Evolutionary conservation across 2,797 vertebrate genomes (phyloP).

Genomic region (Gastrophryne carolinensis): DNA sequence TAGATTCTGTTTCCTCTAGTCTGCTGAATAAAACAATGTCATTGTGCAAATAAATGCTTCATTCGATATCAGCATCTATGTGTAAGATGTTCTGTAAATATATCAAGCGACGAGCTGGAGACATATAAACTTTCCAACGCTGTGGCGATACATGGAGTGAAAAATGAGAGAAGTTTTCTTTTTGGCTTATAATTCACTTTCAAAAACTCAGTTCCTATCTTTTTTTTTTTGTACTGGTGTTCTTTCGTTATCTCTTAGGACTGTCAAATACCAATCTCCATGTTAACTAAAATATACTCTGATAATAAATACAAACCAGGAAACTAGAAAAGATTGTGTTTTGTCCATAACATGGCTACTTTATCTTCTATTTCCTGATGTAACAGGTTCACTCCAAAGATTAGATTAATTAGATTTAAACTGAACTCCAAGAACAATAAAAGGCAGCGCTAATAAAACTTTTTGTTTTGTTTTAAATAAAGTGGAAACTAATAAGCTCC

Average conservation of each 20-base stretch:
- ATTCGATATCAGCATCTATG: conserved; percentile 16
- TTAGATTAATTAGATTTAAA: too few species aligned
- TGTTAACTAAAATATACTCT: background rate
- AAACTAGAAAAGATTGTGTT: too few species aligned
- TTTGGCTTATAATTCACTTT: background rate
- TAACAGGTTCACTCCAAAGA: too few species aligned
- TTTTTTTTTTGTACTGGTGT: background rate
- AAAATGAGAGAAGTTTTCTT: conserved; percentile 12
- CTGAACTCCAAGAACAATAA: too few species aligned
- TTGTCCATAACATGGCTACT: too few species aligned
- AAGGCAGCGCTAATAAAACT: too few species aligned
- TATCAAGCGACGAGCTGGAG: conserved; percentile 2
- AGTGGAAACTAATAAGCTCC: too few species aligned
- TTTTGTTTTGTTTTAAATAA: too few species aligned
- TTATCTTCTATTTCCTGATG: too few species aligned
- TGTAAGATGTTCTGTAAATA: conserved; percentile 7
- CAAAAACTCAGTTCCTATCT: background rate
- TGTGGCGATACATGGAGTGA: background rate
- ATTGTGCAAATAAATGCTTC: conserved; percentile 25
- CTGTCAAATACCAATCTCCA: background rate
- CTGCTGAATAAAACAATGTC: conserved; percentile 25
- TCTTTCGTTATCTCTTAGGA: background rate
- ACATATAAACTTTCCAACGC: background rate
- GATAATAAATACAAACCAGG: too few species aligned
- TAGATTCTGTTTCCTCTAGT: background rate